phyloP scores from a whole-genome alignment of 2,888 invertebrate species.

The Acrocera orbiculus region DNA sequence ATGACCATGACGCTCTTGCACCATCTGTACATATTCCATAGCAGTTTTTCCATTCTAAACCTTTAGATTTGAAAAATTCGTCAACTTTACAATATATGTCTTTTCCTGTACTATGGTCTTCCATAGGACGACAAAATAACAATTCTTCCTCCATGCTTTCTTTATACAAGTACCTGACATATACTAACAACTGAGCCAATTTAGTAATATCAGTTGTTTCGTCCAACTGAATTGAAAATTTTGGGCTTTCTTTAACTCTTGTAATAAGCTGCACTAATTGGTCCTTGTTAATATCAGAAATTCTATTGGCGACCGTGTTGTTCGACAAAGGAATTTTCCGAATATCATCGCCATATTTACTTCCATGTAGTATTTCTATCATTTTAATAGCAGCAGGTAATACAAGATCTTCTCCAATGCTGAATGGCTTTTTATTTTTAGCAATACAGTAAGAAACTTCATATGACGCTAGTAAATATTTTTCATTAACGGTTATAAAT shows the following conservation, averaged over 20 bases:
- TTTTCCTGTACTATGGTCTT: constrained; percentile 3
- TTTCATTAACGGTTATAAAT: constrained; percentile 2
- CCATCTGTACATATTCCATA: constrained; percentile 6
- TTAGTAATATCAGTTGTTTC: too few relatives aligned
- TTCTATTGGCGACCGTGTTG: too few relatives aligned
- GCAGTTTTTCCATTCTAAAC: constrained; percentile 5
- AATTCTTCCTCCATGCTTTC: too few relatives aligned
- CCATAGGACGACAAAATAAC: constrained; percentile 3
- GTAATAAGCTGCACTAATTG: too few relatives aligned
- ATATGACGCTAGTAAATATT: constrained; percentile 4
- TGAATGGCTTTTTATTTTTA: constrained; percentile 4
- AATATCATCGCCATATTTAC: constrained; percentile 1
- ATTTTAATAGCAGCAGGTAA: constrained; percentile 3
- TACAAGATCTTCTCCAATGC: constrained; percentile 4
- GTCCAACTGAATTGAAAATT: too few relatives aligned
- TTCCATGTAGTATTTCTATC: constrained; percentile 2
- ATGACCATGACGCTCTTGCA: constrained; percentile 3
- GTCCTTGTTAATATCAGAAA: too few relatives aligned
- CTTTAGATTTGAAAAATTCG: constrained; percentile 4
- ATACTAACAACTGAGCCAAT: too few relatives aligned
- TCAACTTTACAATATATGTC: constrained; percentile 5
- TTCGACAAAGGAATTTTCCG: too few relatives aligned
- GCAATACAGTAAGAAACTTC: constrained; percentile 4
- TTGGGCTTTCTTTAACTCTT: too few relatives aligned
- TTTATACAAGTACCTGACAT: too few relatives aligned